Base-by-base conservation (phyloP, 2,888 invertebrate genomes). In the Calliopum simillimum region DNA sequence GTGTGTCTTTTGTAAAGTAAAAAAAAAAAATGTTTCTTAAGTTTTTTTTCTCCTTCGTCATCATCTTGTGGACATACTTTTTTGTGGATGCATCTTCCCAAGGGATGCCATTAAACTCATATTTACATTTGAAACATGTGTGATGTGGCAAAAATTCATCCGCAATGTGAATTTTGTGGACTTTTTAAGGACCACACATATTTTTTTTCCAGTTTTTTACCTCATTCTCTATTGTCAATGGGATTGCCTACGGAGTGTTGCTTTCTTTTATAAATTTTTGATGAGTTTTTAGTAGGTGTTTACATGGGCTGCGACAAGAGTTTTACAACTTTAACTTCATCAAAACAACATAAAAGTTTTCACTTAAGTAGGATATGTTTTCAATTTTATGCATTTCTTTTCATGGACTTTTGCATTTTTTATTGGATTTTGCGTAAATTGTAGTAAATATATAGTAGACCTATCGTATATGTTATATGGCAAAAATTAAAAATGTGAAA, bases 31-130 rank as follows among this genome's bases (percentile, higher is more conserved):
- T 51, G 59, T 68, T 67, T 21, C n/a, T 33, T 33, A 69, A 69
- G 43, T 64, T 69, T 21, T 33, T 8, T 56, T 63, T n/a, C n/a
- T n/a, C n/a, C n/a, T n/a, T n/a, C n/a, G n/a, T n/a, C n/a, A n/a
- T 14, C 59, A 41, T 65, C 65, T 59, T 64, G 5, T 65, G 14
- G 43, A 56, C 63, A 43, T 44, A 51, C 43, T 23, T 59, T 23
- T 59, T 41, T 70, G 58, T 59, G 41, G 11, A 5, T 21, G 49
- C 33, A 33, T 16, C 46, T 58, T 58, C 70, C 67, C 64, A 23
- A 56, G 68, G 70, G 68, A 55, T 41, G 58, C 66, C 70, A 73
- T 73, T 73, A 73, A 58, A 56, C 53, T 47, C 56, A 62, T 70
- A 63, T 69, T 70, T 70, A 72, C 70, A 70, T 65, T 68, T 61